Conservation (phyloP, 2,113 vertebrate species). For the Thalassarche chlororhynchos region DNA sequence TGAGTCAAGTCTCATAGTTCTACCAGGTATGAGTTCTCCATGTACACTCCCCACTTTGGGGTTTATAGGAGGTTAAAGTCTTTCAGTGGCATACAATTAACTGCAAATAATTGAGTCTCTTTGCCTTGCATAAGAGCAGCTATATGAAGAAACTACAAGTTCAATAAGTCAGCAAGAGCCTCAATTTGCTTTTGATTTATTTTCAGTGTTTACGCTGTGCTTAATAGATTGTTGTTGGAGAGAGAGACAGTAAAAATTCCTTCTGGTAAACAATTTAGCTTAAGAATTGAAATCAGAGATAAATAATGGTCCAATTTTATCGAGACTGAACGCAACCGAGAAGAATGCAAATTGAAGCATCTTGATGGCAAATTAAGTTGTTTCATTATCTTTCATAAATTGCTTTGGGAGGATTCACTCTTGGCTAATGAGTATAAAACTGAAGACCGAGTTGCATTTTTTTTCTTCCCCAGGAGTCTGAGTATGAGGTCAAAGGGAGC, state of each 20-base stretch:
- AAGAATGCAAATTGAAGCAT: constrained; percentile 47
- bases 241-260: constrained; percentile 34
- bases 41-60: neutral
- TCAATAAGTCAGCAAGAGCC: constrained; percentile 45
- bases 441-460: neutral
- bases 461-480: neutral
- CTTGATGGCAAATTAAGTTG: constrained; percentile 55
- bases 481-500: neutral
- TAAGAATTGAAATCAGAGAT: constrained; percentile 64
- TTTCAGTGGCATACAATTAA: neutral
- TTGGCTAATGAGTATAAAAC: constrained; percentile 34
- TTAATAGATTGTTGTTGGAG: constrained; percentile 62
- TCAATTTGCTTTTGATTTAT: constrained; percentile 67
- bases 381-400: constrained; percentile 64
- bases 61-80: neutral
- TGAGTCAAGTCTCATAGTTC: neutral
- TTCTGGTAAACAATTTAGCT: constrained; percentile 60
- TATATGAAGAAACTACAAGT: constrained; percentile 11
- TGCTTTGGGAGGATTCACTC: constrained; percentile 43
- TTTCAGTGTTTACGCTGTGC: constrained; percentile 30
- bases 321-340: neutral
- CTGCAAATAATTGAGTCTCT: constrained; percentile 19
- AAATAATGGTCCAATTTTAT: constrained; percentile 59
- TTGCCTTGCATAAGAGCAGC: neutral
- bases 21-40: rapidly evolving